Evolutionary conservation across 2,888 invertebrate genomes (phyloP), one percentile per base, ranked within the genome.

Genomic region (Troides aeacus): DNA sequence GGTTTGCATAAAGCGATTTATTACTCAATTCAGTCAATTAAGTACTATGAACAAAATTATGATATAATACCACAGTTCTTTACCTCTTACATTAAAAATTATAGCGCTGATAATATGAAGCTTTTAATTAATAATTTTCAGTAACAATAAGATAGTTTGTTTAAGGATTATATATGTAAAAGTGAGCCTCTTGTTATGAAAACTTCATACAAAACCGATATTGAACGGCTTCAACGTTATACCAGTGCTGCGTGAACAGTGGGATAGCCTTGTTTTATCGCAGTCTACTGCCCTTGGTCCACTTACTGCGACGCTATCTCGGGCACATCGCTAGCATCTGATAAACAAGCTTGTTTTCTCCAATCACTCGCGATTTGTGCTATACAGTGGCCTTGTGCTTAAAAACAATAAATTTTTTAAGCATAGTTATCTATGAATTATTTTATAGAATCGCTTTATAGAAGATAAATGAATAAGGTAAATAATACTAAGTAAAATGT

Each of bases 271-370:
- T 89, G 88, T 77, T 87, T 89, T 90, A 90, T 90, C 89, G 81
- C 80, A 76, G 81, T 77, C 78, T 77, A 79, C 77, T 84, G 90
- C 90, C 91, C 92, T 92, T 92, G 92, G 87, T 88, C 92, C 85
- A 92, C 87, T 88, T 92, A 83, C 79, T 68, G 71, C 66, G 72
- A 46, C 76, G 80, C 84, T 90, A 90, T 90, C 89, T 85, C 84
- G 81, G 84, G 82, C 84, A 84, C 81, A 85, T 82, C 83, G 81
- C 79, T 80, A 81, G 80, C 86, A 89, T 89, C 88, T 85, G 90
- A 91, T 91, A 89, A 88, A 84, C 81, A 78, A 73, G 74, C 76
- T 79, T 80, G 79, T 83, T 81, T 79, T 79, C 71, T 59, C 69
- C 68, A 67, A 71, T 71, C 65, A 62, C 57, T 56, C 57, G 69